These are phyloP conservation scores for Lycodopsis pacificus DNA, from an alignment of 2,797 vertebrate genomes.

Conservation along the genomic window DNA sequence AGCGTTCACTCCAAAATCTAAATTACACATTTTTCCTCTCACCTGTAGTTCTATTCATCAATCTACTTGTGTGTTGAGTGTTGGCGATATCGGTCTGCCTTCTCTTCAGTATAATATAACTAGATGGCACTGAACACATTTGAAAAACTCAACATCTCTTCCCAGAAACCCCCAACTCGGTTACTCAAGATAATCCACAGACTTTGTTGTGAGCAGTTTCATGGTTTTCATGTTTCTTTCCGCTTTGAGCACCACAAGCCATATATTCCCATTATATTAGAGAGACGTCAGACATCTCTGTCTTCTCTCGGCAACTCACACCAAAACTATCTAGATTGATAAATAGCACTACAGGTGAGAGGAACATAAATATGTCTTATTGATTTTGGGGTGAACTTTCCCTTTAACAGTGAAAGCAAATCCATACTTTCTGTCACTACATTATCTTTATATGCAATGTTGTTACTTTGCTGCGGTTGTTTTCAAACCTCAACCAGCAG, in stretches of 20 bases:
- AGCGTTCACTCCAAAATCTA: neutral
- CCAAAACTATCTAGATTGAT: neutral
- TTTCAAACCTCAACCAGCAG: neutral
- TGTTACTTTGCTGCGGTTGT: neutral
- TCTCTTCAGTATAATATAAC: neutral
- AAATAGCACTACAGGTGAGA: neutral
- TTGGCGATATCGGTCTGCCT: neutral
- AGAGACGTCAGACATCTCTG: too few species aligned
- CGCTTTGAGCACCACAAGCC: too few species aligned
- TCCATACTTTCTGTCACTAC: neutral
- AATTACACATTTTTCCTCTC: neutral
- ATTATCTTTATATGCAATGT: neutral
- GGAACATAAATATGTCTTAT: neutral
- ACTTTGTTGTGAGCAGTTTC: too few species aligned
- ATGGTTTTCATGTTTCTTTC: too few species aligned
- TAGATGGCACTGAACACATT: neutral
- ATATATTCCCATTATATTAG: too few species aligned
- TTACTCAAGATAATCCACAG: neutral
- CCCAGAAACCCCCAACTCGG: neutral
- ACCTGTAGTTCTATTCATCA: neutral
- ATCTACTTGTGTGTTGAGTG: neutral
- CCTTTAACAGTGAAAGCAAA: neutral
- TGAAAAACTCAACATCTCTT: neutral
- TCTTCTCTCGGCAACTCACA: too few species aligned
- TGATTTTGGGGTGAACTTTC: neutral